Evolutionary conservation across 2,888 invertebrate species (phyloP), one percentile per base, ranked within the genome.

Genomic region (Ormyrus thymus): DNA sequence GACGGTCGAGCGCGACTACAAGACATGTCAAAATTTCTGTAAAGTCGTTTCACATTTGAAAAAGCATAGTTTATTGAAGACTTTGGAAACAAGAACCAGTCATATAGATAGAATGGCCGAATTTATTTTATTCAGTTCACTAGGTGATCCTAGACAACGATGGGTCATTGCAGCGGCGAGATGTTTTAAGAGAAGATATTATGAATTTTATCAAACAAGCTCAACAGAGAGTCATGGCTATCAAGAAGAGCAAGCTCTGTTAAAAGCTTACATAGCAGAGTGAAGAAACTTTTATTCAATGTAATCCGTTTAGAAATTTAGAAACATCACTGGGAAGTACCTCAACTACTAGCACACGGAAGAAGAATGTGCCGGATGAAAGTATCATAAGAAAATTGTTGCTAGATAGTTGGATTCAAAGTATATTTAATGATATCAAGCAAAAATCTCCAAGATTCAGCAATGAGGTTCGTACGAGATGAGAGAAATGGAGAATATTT

Each of bases 281-380:
- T 99, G 99, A 99, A 94, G 97, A 69, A 98, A 97, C 98, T 92
- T 98, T 98, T 89, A 97, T 97, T 6, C 99, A 99, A 90, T 98
- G 98, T 90, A 96, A 97, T 84, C 98, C 98, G 15, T 99, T 99
- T 92, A 94, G 95, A 78, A 97, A 97, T 89, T 91, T 99, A 84
- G 98, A 98, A 91, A 94, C 94, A 83, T 94, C 96, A 76, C 93
- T 98, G 58, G 94, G 95, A 76, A 94, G 95, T 43, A 95, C 95
- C 89, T 91, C 91, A 79, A 86, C 84, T 64, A 84, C 91, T 75
- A 86, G 84, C 68, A 82, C 85, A 59, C 87, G 86, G 75, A 90
- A 89, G 74, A 87, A 86, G 69, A 89, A 86, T 84, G 89, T 87
- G 79, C 92, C 92, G 81, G 98, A 98, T 84, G 98, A 98, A 86